A percentile compares a stretch with the other conserved stretches of the same genome.
Conservation (phyloP, 2,797 vertebrate genomes). For the Menidia menidia region DNA sequence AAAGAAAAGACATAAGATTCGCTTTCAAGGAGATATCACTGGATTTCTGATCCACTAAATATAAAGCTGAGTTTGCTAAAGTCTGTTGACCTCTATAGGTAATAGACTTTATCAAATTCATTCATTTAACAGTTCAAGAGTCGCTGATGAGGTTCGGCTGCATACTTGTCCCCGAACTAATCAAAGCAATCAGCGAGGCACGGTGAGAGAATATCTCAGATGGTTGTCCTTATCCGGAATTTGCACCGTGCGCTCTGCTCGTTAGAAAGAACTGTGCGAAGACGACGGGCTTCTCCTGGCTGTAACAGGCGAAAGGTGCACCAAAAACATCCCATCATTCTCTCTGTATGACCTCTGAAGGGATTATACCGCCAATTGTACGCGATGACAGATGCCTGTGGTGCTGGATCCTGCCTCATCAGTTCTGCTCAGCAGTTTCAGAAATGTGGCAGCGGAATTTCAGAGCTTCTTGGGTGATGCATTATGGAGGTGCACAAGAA, state of each 20-base stretch:
- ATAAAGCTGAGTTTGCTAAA: too few species aligned
- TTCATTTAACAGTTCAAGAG: slow-evolving; percentile 10
- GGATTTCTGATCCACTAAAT: too few species aligned
- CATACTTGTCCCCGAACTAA: slow-evolving; percentile 28
- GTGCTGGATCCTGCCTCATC: slow-evolving; percentile 50
- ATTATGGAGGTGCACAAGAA: slow-evolving; percentile 32
- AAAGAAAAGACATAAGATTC: neutral
- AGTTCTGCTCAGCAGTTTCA: slow-evolving; percentile 44
- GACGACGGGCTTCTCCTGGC: slow-evolving; percentile 39
- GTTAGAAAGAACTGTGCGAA: slow-evolving; percentile 55
- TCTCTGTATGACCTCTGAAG: slow-evolving; percentile 55
- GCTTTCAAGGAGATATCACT: neutral
- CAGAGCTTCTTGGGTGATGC: slow-evolving; percentile 20
- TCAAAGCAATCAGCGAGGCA: slow-evolving; percentile 36
- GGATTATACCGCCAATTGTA: slow-evolving; percentile 60
- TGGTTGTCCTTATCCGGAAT: slow-evolving; percentile 49
- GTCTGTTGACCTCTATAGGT: neutral
- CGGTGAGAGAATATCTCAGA: slow-evolving; percentile 55
- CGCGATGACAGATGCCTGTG: slow-evolving; percentile 38
- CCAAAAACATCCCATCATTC: slow-evolving; percentile 65
- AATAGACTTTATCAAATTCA: slow-evolving; percentile 23
- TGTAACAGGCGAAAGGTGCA: slow-evolving; percentile 49
- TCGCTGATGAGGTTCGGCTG: slow-evolving; percentile 19
- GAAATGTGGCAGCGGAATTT: slow-evolving; percentile 32
- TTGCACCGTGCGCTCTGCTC: slow-evolving; percentile 46